phyloP scores from a whole-genome alignment of 2,888 invertebrate genomes.

The Meghimatium bilineatum region DNA sequence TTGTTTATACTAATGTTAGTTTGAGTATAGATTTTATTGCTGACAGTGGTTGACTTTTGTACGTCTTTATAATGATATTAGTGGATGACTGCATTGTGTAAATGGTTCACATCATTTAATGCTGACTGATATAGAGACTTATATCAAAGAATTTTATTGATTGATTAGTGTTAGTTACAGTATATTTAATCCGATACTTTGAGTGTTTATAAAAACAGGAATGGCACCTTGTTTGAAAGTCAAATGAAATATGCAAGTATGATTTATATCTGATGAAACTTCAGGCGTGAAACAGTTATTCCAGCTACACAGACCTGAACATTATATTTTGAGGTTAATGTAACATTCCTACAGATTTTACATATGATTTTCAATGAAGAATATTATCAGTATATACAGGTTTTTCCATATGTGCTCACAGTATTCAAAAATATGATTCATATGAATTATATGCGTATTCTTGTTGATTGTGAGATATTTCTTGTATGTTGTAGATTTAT shows the following conservation, averaged over 20 bases:
- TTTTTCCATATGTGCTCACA: too few species aligned
- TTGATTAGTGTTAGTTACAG: neutral
- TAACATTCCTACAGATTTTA: neutral
- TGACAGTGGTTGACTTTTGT: conserved; percentile 8
- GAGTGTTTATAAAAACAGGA: neutral
- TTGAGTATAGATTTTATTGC: neutral
- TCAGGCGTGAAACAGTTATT: neutral
- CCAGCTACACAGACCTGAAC: neutral
- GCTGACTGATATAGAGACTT: neutral
- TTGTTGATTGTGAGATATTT: neutral
- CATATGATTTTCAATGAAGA: too few species aligned
- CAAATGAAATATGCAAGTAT: neutral
- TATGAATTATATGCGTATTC: neutral
- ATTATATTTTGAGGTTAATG: neutral
- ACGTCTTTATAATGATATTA: neutral
- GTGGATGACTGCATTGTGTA: neutral
- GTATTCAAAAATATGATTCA: neutral
- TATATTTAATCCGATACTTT: neutral
- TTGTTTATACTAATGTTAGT: neutral
- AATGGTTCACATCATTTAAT: neutral
- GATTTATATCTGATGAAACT: neutral
- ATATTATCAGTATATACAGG: too few species aligned
- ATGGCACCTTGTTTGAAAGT: neutral
- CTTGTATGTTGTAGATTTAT: neutral
- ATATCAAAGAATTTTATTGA: conserved; percentile 10